These are phyloP conservation scores for Crematogaster levior DNA, from an alignment of 2,888 invertebrate species.

Conservation along the genomic window DNA sequence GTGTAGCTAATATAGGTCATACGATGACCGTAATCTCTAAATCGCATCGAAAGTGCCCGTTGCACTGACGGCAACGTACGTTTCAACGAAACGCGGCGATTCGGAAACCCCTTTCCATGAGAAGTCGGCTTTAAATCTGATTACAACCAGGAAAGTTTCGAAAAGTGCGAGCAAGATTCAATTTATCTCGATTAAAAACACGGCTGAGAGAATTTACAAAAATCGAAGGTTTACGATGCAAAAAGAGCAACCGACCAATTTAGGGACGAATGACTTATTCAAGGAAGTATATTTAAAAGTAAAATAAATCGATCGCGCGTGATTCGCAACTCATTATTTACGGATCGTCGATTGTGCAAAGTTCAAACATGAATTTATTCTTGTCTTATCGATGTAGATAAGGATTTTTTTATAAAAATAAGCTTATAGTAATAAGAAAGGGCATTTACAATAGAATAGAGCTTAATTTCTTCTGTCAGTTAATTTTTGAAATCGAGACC, in stretches of 20 bases:
- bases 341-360: constrained; percentile 31
- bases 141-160: neutral
- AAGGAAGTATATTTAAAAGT: neutral
- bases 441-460: neutral
- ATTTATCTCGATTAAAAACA: neutral
- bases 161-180: neutral
- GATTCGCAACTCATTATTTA: constrained; percentile 13
- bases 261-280: neutral
- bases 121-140: constrained; percentile 2
- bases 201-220: neutral
- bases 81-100: neutral
- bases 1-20: neutral
- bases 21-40: constrained; percentile 3
- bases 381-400: constrained; percentile 26
- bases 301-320: neutral
- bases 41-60: neutral
- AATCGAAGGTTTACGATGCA: neutral
- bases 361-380: constrained; percentile 32
- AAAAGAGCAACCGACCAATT: neutral
- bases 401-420: constrained; percentile 23
- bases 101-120: neutral
- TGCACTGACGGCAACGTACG: neutral
- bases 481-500: neutral
- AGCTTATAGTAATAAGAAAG: neutral
- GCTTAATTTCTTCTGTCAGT: neutral